Evolutionary conservation across 2,797 vertebrate species (phyloP).

Genomic region (Ciconia nigra): DNA sequence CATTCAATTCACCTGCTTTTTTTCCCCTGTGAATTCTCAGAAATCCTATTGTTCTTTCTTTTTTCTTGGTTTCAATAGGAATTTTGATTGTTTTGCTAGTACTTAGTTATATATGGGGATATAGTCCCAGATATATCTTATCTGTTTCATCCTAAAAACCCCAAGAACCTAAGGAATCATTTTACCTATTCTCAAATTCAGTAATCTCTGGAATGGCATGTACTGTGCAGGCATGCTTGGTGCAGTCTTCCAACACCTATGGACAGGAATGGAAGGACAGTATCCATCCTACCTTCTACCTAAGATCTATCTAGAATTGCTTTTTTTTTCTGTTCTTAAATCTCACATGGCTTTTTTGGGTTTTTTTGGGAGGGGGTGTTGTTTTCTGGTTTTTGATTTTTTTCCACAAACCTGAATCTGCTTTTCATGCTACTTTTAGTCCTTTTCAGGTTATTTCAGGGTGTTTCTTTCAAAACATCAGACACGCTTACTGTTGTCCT

Average conservation of each 20-base stretch:
- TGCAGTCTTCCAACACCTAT: not conserved
- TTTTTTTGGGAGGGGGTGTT: no score
- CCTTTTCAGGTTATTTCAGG: not conserved
- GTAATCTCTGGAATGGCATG: not conserved
- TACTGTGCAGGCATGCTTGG: not conserved
- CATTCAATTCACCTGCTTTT: not conserved
- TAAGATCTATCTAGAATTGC: not conserved
- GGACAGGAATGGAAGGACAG: not conserved
- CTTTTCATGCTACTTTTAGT: not conserved
- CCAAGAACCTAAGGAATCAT: not conserved
- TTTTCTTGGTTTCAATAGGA: not conserved
- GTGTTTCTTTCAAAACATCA: not conserved
- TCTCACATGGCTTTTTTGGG: no score
- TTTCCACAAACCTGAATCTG: not conserved
- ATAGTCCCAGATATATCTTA: not conserved
- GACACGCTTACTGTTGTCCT: not conserved
- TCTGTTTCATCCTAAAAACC: not conserved
- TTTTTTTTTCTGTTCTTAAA: not conserved
- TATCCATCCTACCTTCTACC: not conserved
- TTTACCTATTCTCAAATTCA: not conserved
- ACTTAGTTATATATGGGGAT: not conserved
- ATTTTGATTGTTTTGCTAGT: not conserved
- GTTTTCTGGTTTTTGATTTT: not conserved
- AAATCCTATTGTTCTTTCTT: not conserved
- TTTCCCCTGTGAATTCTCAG: not conserved